Evolutionary conservation across 2,888 invertebrate genomes (phyloP), one percentile per base, ranked within the genome.

Genomic region (Cataglyphis livida): DNA sequence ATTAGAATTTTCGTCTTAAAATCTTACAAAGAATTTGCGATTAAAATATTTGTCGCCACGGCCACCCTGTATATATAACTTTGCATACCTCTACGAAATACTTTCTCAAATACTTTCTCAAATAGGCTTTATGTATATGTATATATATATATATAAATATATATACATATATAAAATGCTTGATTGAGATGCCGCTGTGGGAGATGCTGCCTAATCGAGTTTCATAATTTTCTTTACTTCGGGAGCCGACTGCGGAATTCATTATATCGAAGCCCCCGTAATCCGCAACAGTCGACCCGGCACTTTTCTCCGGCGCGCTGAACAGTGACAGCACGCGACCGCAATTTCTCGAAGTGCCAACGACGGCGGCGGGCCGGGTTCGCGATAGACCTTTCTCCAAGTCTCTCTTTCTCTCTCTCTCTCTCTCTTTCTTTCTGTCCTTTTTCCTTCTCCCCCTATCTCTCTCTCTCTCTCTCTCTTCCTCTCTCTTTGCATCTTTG

Each of bases 291-390:
- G 32, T 51, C 54, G 81, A 75, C 71, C 75, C 61, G 54, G 41
- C 70, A 65, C 65, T 88, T 84, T 86, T 84, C 73, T 82, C 41
- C 62, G 61, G 28, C n/a, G 38, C 21, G 73, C 25, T 71, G 44
- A n/a, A 79, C 78, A 71, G 78, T 73, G 78, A 79, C 78, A 76
- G 65, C 82, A 83, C 85, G 83, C 84, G 89, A 85, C 89, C 89
- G 89, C 89, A 82, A 88, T 89, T 88, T 88, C 88, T 84, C 89
- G 82, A 78, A 82, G 87, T 87, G 87, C 89, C 89, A 88, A 88
- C 88, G 83, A 85, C 66, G 65, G 65, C 32, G 76, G 82, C 82
- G 82, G 64, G 54, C 59, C 35, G 78, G 48, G 76, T 68, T 35
- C 38, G 51, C 51, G 21, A 81, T 75, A 48, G 38, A 64, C 54